Percentiles rank a stretch among this genome's conserved stretches.
phyloP scores from a whole-genome alignment of 2,888 invertebrate genomes.

The Sepioteuthis lessoniana region DNA sequence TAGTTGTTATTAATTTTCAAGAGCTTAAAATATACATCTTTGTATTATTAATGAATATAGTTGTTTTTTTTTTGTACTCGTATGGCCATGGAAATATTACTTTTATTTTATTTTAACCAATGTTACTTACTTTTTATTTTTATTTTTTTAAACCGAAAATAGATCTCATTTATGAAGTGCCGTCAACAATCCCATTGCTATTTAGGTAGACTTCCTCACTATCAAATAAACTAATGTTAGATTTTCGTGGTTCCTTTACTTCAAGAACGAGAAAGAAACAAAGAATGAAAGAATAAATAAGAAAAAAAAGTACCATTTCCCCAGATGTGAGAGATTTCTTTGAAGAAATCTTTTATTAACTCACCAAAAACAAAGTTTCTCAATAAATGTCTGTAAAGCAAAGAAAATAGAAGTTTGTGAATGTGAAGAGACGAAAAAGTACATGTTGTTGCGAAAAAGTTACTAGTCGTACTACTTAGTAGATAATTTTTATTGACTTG shows the following conservation, averaged over 20 bases:
- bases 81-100: background rate
- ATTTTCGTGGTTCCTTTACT: too few species aligned
- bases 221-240: too few species aligned
- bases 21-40: background rate
- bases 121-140: background rate
- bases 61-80: background rate
- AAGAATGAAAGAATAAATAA: too few species aligned
- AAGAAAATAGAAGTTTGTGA: background rate
- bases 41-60: background rate
- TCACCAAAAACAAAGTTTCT: background rate
- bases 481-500: background rate
- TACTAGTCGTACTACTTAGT: slow-evolving; percentile 1
- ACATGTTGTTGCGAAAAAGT: background rate
- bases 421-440: background rate
- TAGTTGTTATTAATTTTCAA: slow-evolving; percentile 33
- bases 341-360: too few species aligned
- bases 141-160: too few species aligned
- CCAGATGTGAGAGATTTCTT: too few species aligned
- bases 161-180: too few species aligned
- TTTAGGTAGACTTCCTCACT: too few species aligned
- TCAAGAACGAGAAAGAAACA: too few species aligned
- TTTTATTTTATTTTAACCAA: background rate
- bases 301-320: too few species aligned
- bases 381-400: background rate
- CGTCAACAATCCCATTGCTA: too few species aligned